Conservation (phyloP, 2,888 invertebrate species). For the Rhagonycha fulva region DNA sequence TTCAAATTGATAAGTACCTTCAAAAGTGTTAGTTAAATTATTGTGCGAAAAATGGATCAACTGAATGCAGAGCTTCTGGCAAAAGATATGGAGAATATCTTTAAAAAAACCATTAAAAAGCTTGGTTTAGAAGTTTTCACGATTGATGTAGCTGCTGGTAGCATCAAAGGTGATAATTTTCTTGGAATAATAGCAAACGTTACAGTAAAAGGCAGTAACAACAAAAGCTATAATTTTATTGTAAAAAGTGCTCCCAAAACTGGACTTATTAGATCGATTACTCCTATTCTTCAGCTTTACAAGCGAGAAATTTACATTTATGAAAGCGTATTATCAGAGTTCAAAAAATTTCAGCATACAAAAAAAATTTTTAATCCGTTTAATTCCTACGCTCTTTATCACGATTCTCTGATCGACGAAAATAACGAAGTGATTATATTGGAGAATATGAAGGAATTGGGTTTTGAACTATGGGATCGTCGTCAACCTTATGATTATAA, state of each 20-base stretch:
- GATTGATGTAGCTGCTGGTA: conserved; percentile 25
- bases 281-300: conserved; percentile 35
- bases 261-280: conserved; percentile 31
- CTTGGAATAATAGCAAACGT: conserved; percentile 38
- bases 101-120: background rate
- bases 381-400: conserved; percentile 25
- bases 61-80: background rate
- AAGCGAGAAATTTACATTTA: conserved; percentile 42
- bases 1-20: too few species aligned
- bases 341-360: conserved; percentile 37
- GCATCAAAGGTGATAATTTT: conserved; percentile 42
- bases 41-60: too few species aligned
- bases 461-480: conserved; percentile 22
- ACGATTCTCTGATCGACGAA: conserved; percentile 25
- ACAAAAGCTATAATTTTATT: conserved; percentile 36
- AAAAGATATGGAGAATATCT: background rate
- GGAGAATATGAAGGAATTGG: conserved; percentile 36
- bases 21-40: too few species aligned
- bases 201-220: conserved; percentile 16
- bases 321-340: conserved; percentile 37
- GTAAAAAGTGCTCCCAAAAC: conserved; percentile 40
- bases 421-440: conserved; percentile 37
- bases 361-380: conserved; percentile 27
- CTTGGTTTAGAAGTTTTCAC: background rate
- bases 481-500: conserved; percentile 37